Evolutionary conservation across 2,888 invertebrate species (phyloP), one percentile per base, ranked within the genome.

Genomic region (Pelosia muscerda): DNA sequence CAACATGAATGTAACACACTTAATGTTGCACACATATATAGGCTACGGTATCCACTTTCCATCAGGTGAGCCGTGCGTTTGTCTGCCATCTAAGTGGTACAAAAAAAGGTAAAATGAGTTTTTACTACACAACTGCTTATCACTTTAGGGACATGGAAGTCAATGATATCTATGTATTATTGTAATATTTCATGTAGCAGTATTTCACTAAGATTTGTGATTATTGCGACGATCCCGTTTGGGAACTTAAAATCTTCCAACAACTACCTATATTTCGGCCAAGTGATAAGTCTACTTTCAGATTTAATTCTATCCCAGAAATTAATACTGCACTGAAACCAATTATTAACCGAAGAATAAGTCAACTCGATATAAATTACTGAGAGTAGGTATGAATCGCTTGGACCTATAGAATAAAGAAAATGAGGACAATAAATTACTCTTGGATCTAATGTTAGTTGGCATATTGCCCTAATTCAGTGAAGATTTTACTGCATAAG

Each of bases 151-250:
- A n/a, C 6, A 42, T 8, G 9, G 49, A 49, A 15, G 5, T 42
- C 1, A 49, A 49, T 19, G 19, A 19, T 19, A 42, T 1, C 1
- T 34, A 19, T 42, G n/a, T 49, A n/a, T 49, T 49, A n/a, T 2
- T n/a, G n/a, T 9, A 19, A 49, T n/a, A 49, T 49, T 49, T 9
- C n/a, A 42, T 42, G 19, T 42, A n/a, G 9, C 49, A 49, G n/a
- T 49, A 49, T n/a, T n/a, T 49, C 49, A 49, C 9, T 49, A n/a
- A 49, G n/a, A 49, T 49, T 49, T 49, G 49, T 49, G 49, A 49
- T n/a, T 49, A 49, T 49, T 49, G 49, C 49, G n/a, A n/a, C 19
- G 42, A 49, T n/a, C 49, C 49, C 2, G 49, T 49, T n/a, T 49
- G n/a, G 49, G n/a, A n/a, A 49, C 49, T 49, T 0, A 19, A 19